Percentiles rank a stretch among this genome's conserved stretches.
Conservation (phyloP, 2,797 vertebrate genomes). For the Semotilus atromaculatus region DNA sequence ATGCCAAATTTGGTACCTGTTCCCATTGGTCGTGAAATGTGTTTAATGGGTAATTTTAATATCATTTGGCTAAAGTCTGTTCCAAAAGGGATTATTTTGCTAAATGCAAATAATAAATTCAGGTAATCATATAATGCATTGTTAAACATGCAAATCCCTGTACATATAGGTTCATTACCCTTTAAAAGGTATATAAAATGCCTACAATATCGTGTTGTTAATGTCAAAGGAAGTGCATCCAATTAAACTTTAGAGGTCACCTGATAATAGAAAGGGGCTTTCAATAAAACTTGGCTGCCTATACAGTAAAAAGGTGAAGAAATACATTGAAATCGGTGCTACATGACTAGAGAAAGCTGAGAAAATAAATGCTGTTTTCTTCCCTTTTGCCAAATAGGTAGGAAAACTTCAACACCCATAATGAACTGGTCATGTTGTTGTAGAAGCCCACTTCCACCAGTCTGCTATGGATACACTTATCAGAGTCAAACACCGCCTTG, state of each 20-base stretch:
- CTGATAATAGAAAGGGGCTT: neutral
- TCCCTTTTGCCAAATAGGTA: too few relatives aligned
- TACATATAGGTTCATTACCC: too few relatives aligned
- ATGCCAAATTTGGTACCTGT: too few relatives aligned
- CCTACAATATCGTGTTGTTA: neutral
- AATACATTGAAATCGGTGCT: too few relatives aligned
- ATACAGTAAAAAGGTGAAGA: too few relatives aligned
- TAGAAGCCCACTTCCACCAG: neutral
- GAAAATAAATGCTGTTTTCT: too few relatives aligned
- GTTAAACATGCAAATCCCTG: neutral
- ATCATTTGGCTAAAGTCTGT: too few relatives aligned
- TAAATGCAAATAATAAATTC: neutral
- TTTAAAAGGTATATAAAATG: neutral
- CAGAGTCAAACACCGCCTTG: neutral
- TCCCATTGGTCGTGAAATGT: too few relatives aligned
- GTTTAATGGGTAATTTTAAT: too few relatives aligned
- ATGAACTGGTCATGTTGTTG: neutral
- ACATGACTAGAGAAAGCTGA: too few relatives aligned
- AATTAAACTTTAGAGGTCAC: neutral
- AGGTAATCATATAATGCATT: neutral
- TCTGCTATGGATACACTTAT: neutral
- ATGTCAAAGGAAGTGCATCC: neutral
- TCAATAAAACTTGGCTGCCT: too few relatives aligned
- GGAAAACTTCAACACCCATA: neutral
- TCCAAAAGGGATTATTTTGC: too few relatives aligned